Base-by-base conservation (phyloP, 1,140 invertebrate genomes). In the Anthonomus grandis region DNA sequence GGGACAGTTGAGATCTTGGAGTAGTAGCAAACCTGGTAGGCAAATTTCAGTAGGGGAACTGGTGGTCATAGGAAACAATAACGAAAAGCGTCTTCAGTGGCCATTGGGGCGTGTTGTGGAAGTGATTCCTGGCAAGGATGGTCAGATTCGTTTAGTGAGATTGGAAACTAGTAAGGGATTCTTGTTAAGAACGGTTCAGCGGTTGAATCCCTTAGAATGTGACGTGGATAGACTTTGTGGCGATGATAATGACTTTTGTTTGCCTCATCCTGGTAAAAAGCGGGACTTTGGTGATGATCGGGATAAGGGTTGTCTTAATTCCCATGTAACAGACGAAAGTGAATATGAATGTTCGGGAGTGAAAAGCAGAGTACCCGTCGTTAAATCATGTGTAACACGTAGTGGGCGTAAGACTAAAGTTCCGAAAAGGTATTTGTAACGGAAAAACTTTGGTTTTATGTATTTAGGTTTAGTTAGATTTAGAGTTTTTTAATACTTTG, bases 81-180 rank as follows among this genome's bases (percentile, higher is more conserved):
- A 51, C 18, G 24, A 6, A 1, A 57, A 57, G 34, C 46, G 59
- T 18, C 12, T 61, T 9, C 41, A 61, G 15, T 61, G 59, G 48
- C 59, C 54, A 13, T 3, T 61, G 3, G 54, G 5, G 23, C 38
- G 42, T 5, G 36, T 61, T 4, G 36, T 39, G 6, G 59, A 57
- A 27, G 4, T 57, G 22, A 37, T 54, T 27, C 39, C 38, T 18
- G 48, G 56, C 12, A 31, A 45, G 23, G 56, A 58, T 46, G 13
- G 38, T n/a, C n/a, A 52, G 15, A 23, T 59, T 39, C 39, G 57
- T 23, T 34, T 54, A 13, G 51, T 47, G 13, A n/a, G 57, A 46
- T n/a, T 59, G 10, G 4, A 37, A 15, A 55, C 57, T 8, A 1
- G 3, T 3, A 34, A 31, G n/a, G 57, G 50, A 18, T 21, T 48